Conservation (phyloP, 2,113 vertebrate genomes). For the Pterocles orientalis region DNA sequence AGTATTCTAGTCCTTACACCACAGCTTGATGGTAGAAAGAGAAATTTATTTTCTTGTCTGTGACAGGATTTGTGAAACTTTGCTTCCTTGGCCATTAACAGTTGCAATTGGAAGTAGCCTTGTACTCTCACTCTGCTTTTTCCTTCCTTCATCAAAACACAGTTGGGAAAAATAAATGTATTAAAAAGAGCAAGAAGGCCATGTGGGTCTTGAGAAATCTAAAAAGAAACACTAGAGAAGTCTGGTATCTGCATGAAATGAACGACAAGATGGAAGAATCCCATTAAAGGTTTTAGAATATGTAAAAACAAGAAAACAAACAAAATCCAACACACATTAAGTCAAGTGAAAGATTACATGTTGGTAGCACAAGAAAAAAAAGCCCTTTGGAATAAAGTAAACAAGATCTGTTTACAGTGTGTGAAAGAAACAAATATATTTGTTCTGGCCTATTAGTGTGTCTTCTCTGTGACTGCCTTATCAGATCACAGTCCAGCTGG, state of each 20-base stretch:
- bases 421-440: constrained; percentile 10
- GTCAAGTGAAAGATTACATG: constrained; percentile 22
- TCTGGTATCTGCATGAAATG: neutral
- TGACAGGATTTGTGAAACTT: neutral
- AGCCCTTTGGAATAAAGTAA: neutral
- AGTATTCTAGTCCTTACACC: neutral
- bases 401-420: constrained; percentile 38
- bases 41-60: constrained; percentile 10
- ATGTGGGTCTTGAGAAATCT: neutral
- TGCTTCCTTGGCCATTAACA: constrained; percentile 1
- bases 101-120: neutral
- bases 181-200: neutral
- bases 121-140: neutral
- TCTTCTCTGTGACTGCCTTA: constrained; percentile 22
- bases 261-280: neutral
- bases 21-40: neutral
- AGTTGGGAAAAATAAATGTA: neutral
- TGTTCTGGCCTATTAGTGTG: constrained; percentile 5
- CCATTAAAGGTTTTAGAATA: constrained; percentile 23
- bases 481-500: constrained; percentile 53
- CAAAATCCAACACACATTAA: neutral
- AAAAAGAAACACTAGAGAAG: neutral
- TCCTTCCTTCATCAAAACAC: neutral
- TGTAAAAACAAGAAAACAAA: constrained; percentile 38
- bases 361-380: neutral